Evolutionary conservation across 1,140 invertebrate species (phyloP).

Genomic region (Whitmania pigra): DNA sequence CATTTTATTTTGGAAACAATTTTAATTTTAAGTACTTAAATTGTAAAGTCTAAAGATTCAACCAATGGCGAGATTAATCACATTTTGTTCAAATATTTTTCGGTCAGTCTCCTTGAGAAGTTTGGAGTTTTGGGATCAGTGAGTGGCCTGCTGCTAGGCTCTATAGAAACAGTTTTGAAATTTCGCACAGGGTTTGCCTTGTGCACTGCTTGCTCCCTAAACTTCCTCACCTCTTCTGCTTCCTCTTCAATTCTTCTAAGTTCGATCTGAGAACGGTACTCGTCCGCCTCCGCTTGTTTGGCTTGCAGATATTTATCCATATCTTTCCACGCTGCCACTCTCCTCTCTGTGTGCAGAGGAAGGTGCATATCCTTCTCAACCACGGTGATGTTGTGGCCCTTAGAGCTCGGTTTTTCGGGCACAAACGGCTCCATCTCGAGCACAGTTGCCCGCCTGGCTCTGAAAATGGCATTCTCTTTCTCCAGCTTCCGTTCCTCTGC

Average conservation of each 20-base stretch:
- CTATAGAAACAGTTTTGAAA: slow-evolving; percentile 38
- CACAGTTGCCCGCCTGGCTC: slow-evolving; percentile 43
- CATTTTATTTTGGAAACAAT: neutral
- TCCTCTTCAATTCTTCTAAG: slow-evolving; percentile 36
- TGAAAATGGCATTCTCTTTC: slow-evolving; percentile 38
- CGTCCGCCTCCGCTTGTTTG: slow-evolving; percentile 37
- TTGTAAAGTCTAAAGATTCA: slow-evolving; percentile 4
- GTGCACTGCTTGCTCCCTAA: slow-evolving; percentile 40
- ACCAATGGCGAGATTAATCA: neutral
- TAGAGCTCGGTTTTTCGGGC: slow-evolving; percentile 34
- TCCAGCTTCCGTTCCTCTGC: slow-evolving; percentile 36
- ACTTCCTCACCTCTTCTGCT: slow-evolving; percentile 33
- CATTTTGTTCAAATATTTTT: slow-evolving; percentile 5
- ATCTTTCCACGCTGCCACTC: slow-evolving; percentile 41
- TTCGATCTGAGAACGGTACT: slow-evolving; percentile 29
- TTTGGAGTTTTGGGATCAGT: slow-evolving; percentile 40
- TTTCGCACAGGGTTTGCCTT: slow-evolving; percentile 41
- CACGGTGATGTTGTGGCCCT: neutral
- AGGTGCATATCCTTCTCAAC: slow-evolving; percentile 34
- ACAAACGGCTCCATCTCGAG: slow-evolving; percentile 46
- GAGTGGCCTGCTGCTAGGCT: slow-evolving; percentile 37
- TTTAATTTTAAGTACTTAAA: neutral
- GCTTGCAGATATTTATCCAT: slow-evolving; percentile 43
- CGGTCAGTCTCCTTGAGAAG: slow-evolving; percentile 29
- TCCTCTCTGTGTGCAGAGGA: slow-evolving; percentile 43